These are phyloP conservation scores for Leucophora obtusa DNA, from an alignment of 2,888 invertebrate species.

Conservation along the genomic window DNA sequence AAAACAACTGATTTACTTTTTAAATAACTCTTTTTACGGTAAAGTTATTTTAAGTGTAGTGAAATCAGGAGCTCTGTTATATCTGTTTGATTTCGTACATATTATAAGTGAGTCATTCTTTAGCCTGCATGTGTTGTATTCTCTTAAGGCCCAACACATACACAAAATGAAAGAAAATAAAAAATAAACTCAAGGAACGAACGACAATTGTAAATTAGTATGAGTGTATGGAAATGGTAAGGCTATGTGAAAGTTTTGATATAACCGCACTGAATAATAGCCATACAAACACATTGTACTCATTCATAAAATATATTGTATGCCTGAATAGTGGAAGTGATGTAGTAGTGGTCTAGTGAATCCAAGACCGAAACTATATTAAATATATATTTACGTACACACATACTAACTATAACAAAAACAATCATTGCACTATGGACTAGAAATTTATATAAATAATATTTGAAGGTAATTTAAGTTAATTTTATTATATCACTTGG, in stretches of 20 bases:
- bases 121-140: not conserved
- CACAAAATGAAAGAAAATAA: not conserved
- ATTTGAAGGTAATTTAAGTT: too few species aligned
- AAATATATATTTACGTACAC: not conserved
- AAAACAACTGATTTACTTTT: too few species aligned
- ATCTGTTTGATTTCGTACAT: too few species aligned
- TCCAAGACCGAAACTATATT: constrained; percentile 10
- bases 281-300: not conserved
- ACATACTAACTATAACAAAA: not conserved
- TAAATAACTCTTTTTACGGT: too few species aligned
- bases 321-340: constrained; percentile 14
- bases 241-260: not conserved
- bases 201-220: not conserved
- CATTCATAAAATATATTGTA: not conserved
- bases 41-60: too few species aligned
- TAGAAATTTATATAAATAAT: not conserved
- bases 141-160: not conserved
- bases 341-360: constrained; percentile 24
- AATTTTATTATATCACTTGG: too few species aligned
- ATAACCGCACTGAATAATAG: not conserved
- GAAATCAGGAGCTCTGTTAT: too few species aligned
- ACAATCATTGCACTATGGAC: not conserved
- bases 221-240: not conserved
- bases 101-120: too few species aligned
- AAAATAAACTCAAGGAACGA: not conserved